Evolutionary conservation across 2,797 vertebrate genomes (phyloP), one percentile per base, ranked within the genome.

Genomic region (Ciconia nigra): DNA sequence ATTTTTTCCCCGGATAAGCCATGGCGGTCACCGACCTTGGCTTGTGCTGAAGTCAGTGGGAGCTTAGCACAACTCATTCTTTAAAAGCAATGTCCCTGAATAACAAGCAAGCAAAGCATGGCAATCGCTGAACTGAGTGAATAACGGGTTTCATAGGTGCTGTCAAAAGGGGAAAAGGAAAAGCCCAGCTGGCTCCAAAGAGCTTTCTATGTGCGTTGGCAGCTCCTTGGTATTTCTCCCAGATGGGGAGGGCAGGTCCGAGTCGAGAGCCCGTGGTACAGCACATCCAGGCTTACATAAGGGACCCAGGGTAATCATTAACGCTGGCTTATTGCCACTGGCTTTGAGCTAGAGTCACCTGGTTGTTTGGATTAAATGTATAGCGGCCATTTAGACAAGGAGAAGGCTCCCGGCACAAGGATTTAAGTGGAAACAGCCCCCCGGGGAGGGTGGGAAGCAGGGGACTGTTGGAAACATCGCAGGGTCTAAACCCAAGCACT

Each of bases 251-350:
- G 73, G 88, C 91, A 90, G 35, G 77, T 81, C 74, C 2, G 3
- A 93, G 78, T 89, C 1, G 3, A 83, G 63, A 22, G 69, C 77
- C 72, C 1, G 0, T n/a, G 79, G 85, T 57, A 83, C 85, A 89
- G 91, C 93, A 97, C 90, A 95, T 70, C 59, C 55, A 94, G 82
- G 89, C 79, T 98, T 98, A 97, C 94, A 96, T 95, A 98, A n/a
- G 85, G 57, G 92, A 79, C 82, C 89, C n/a, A 4, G 52, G 92
- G 93, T 97, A 98, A 98, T 98, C 70, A 98, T 98, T 98, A 98
- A 98, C 83, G 0, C 80, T 61, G 74, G 90, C 74, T 92, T 82
- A 59, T 71, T 92, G 96, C 93, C 93, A 89, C 87, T 33, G n/a
- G 74, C 72, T 96, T 93, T 89, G 94, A 92, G 80, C 96, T 95